These are phyloP conservation scores for Leptogaster cylindrica DNA, from an alignment of 2,888 invertebrate species.

Conservation along the genomic window DNA sequence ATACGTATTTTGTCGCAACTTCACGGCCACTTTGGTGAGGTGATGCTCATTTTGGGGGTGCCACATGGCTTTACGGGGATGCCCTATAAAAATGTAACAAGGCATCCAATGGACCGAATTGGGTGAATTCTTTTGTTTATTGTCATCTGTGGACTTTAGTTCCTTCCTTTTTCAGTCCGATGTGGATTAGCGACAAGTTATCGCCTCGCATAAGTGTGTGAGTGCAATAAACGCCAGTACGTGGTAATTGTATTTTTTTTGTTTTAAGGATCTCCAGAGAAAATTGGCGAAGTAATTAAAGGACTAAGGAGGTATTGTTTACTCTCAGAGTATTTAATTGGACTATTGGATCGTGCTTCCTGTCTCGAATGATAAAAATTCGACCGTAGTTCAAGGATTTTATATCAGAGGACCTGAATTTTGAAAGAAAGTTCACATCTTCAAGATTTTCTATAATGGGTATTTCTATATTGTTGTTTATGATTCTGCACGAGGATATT, in stretches of 20 bases:
- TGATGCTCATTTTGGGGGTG: neutral
- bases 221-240: slow-evolving; percentile 27
- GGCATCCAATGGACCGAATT: neutral
- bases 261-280: neutral
- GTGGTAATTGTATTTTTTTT: slow-evolving; percentile 16
- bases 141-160: slow-evolving; percentile 23
- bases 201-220: slow-evolving; percentile 23
- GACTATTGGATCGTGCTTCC: too few species aligned
- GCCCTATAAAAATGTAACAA: slow-evolving; percentile 1
- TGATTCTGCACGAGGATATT: too few species aligned
- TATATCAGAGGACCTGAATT: too few species aligned
- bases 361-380: too few species aligned
- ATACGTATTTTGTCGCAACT: neutral
- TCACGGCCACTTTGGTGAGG: neutral
- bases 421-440: too few species aligned
- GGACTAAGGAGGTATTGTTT: neutral
- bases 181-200: slow-evolving; percentile 34
- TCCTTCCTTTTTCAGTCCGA: slow-evolving; percentile 19
- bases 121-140: slow-evolving; percentile 29
- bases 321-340: slow-evolving; percentile 1
- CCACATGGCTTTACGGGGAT: neutral
- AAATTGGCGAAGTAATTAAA: slow-evolving; percentile 26
- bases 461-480: too few species aligned
- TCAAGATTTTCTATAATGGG: too few species aligned
- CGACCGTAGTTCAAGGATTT: too few species aligned